Percentiles rank a stretch among this genome's conserved stretches.
These are phyloP conservation scores for Leptinotarsa haldemani DNA, from an alignment of 2,888 invertebrate species.

Conservation along the genomic window DNA sequence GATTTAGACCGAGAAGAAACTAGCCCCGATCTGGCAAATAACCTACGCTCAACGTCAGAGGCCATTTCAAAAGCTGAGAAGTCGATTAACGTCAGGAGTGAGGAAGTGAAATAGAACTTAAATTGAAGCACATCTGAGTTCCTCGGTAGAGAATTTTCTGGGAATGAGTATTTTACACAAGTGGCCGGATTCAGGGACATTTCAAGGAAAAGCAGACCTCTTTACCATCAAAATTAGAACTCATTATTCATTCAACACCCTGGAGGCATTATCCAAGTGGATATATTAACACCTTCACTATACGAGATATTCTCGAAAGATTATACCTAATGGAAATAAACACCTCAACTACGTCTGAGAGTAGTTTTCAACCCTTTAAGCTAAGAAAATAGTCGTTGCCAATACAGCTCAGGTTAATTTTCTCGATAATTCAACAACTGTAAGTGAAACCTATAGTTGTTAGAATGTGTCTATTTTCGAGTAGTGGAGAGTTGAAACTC, in stretches of 20 bases:
- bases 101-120: constrained; percentile 66
- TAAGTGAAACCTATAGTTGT: too few relatives aligned
- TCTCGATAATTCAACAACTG: too few relatives aligned
- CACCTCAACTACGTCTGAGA: too few relatives aligned
- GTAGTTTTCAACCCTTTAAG: too few relatives aligned
- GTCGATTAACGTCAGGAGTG: constrained; percentile 66
- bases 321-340: not conserved
- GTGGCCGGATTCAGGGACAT: constrained; percentile 49
- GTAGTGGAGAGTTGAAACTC: too few relatives aligned
- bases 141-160: constrained; percentile 62
- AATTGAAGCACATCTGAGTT: constrained; percentile 66
- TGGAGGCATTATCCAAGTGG: constrained; percentile 6
- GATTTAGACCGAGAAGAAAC: too few relatives aligned
- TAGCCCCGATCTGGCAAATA: constrained; percentile 19
- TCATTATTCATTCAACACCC: constrained; percentile 19
- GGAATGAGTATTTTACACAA: constrained; percentile 62
- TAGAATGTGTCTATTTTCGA: too few relatives aligned
- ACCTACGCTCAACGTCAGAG: constrained; percentile 52
- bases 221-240: constrained; percentile 21
- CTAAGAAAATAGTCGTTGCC: too few relatives aligned
- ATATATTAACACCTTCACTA: not conserved
- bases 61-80: constrained; percentile 63
- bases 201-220: constrained; percentile 30
- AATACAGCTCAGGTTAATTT: too few relatives aligned
- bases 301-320: not conserved